Evolutionary conservation across 2,113 vertebrate species (phyloP).

Genomic region (Phodopus roborovskii): DNA sequence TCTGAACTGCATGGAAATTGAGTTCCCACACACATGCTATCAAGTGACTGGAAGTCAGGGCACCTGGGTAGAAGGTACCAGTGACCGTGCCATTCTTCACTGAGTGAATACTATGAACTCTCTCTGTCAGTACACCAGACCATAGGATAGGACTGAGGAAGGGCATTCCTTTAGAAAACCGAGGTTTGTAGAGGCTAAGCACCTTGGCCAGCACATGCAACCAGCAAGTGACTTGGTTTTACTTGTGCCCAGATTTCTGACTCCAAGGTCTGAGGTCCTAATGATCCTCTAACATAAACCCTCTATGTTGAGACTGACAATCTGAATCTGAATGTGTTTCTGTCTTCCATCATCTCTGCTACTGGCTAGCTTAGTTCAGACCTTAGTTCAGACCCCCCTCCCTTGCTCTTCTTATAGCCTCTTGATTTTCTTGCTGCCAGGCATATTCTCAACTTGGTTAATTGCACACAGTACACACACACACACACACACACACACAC

Average conservation of each 20-base stretch:
- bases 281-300: not conserved
- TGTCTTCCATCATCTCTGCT: not conserved
- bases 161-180: not conserved
- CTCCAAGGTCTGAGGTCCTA: not conserved
- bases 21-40: not conserved
- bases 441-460: not conserved
- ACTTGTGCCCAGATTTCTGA: not conserved
- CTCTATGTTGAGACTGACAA: not conserved
- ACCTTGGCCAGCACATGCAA: not conserved
- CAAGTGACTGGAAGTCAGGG: not conserved
- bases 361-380: not conserved
- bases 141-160: rapidly evolving
- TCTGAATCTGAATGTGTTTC: not conserved
- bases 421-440: not conserved
- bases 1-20: not conserved
- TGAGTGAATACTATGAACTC: rapidly evolving
- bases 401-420: not conserved
- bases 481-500: not conserved
- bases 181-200: not conserved
- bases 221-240: not conserved
- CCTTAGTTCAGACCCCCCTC: not conserved
- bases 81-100: rapidly evolving
- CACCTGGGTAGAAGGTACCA: not conserved
- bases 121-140: not conserved
- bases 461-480: not conserved